These are phyloP conservation scores for Tridacna crocea DNA, from an alignment of 2,888 invertebrate genomes.

Conservation along the genomic window DNA sequence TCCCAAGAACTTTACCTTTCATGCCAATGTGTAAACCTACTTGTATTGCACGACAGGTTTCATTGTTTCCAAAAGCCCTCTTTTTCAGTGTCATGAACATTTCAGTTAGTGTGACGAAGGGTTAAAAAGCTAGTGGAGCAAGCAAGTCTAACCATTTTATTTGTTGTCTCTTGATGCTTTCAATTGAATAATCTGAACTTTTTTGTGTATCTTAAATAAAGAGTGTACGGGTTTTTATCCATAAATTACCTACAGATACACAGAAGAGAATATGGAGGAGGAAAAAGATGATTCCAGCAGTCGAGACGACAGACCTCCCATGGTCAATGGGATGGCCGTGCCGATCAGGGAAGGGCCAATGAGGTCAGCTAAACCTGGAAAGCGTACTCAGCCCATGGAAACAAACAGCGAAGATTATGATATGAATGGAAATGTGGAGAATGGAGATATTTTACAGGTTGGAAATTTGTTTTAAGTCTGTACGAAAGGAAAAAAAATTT, in stretches of 20 bases:
- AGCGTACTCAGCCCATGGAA: constrained; percentile 60
- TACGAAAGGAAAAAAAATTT: too few species aligned
- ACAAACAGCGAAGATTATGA: constrained; percentile 65
- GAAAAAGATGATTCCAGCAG: constrained; percentile 45
- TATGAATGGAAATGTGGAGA: constrained; percentile 52
- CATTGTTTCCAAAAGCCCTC: not conserved
- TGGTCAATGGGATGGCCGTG: constrained; percentile 74
- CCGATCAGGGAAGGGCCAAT: constrained; percentile 69
- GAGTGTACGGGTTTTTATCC: too few species aligned
- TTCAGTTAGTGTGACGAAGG: too few species aligned
- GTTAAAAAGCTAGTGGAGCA: not conserved
- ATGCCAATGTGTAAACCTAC: too few species aligned
- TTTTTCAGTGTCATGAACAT: not conserved
- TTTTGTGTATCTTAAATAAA: too few species aligned
- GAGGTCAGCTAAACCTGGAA: constrained; percentile 66
- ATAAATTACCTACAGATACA: constrained; percentile 56
- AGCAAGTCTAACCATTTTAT: not conserved
- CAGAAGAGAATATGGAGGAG: constrained; percentile 72
- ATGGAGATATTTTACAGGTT: constrained; percentile 51
- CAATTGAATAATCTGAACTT: too few species aligned
- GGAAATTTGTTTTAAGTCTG: too few species aligned
- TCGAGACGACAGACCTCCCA: constrained; percentile 63
- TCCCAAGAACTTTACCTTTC: too few species aligned
- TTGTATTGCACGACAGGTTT: too few species aligned
- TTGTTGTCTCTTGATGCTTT: not conserved